phyloP scores from a whole-genome alignment of 1,140 invertebrate genomes.

The Whitmania pigra region DNA sequence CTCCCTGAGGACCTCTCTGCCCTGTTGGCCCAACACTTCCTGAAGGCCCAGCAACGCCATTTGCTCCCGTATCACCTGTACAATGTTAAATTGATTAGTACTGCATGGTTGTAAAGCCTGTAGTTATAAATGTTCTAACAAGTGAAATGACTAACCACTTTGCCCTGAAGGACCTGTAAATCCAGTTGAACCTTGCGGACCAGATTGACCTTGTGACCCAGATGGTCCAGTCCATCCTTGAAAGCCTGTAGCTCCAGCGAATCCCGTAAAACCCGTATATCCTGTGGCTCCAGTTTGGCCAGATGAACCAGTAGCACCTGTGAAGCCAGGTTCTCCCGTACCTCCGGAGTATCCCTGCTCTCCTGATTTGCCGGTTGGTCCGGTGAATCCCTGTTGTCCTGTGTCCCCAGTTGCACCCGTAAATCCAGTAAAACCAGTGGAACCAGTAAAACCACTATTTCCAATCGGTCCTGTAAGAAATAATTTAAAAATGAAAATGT shows the following conservation, averaged over 20 bases:
- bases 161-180: neutral
- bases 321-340: neutral
- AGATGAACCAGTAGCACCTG: constrained; percentile 1
- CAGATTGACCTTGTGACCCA: constrained; percentile 5
- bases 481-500: no score
- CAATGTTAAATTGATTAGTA: no score
- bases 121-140: no score
- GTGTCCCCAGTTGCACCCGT: constrained; percentile 8
- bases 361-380: neutral
- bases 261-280: neutral
- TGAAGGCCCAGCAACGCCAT: neutral
- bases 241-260: neutral
- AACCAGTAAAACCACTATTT: neutral
- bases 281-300: constrained; percentile 6
- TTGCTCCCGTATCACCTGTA: no score
- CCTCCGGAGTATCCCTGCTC: neutral
- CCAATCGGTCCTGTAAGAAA: neutral
- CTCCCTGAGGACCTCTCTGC: no score
- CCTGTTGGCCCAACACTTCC: neutral
- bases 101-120: no score
- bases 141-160: neutral
- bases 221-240: neutral
- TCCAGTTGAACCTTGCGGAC: neutral
- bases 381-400: neutral
- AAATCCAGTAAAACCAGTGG: neutral